These are phyloP conservation scores for Mesocricetus auratus DNA, from an alignment of 2,113 vertebrate genomes.

Conservation along the genomic window DNA sequence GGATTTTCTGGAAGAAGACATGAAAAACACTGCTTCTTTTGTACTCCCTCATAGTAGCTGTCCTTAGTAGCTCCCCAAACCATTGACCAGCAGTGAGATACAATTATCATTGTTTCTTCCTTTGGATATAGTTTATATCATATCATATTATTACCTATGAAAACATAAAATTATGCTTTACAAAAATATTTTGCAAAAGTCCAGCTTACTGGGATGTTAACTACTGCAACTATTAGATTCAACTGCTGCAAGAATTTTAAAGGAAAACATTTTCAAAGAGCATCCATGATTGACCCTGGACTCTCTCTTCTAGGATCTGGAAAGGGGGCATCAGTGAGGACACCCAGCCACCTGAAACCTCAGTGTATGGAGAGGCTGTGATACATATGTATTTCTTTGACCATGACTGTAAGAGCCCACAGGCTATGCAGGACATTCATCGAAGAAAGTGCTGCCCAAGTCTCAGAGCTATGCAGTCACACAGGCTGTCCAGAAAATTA, in stretches of 20 bases:
- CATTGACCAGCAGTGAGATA: background rate
- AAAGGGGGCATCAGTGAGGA: background rate
- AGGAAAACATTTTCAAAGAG: background rate
- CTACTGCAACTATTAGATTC: background rate
- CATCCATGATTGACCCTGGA: background rate
- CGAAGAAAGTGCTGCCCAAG: background rate
- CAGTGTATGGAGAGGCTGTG: background rate
- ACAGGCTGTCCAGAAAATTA: background rate
- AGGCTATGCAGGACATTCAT: background rate
- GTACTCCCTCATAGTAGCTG: background rate
- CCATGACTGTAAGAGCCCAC: background rate
- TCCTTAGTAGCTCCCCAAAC: background rate
- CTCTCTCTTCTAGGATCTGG: background rate
- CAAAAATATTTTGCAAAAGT: background rate
- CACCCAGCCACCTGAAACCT: background rate
- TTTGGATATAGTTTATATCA: background rate
- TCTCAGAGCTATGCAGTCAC: background rate
- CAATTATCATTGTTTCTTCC: background rate
- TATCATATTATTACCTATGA: background rate
- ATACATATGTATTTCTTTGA: background rate
- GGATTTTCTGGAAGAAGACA: background rate
- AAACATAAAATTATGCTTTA: background rate
- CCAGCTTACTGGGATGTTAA: background rate
- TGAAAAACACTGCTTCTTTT: background rate
- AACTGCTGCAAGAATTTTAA: background rate